phyloP scores from a whole-genome alignment of 1,140 invertebrate genomes.

The Ceratitis capitata region DNA sequence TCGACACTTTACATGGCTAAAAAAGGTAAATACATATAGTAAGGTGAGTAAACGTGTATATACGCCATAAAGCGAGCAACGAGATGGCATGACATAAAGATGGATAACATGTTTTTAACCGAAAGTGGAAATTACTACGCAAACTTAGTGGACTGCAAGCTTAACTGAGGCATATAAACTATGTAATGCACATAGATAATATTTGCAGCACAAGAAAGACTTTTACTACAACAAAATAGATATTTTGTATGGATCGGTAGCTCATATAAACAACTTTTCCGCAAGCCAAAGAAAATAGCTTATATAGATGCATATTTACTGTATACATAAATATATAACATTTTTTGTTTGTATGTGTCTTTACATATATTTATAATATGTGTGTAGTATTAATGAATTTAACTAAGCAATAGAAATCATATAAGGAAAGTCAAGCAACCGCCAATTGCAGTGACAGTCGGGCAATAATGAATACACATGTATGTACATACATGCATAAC shows the following conservation, averaged over 20 bases:
- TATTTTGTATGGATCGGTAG: not conserved
- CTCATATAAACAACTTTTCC: not conserved
- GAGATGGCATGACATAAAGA: not conserved
- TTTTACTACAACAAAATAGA: not conserved
- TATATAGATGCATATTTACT: not conserved
- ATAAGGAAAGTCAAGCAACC: not conserved
- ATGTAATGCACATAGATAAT: not conserved
- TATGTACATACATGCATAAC: too few species aligned
- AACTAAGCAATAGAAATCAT: not conserved
- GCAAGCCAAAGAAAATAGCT: not conserved
- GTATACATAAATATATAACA: not conserved
- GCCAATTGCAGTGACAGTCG: not conserved
- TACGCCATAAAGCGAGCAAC: not conserved
- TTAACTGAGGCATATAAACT: not conserved
- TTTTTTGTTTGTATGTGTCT: not conserved
- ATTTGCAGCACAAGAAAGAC: not conserved
- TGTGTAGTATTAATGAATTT: not conserved
- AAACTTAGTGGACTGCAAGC: not conserved
- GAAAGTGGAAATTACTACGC: constrained; percentile 1
- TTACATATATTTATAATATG: not conserved
- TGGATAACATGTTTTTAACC: not conserved
- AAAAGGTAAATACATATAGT: not conserved
- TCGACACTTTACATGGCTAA: not conserved
- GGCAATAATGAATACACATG: not conserved
- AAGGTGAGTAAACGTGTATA: not conserved